Evolutionary conservation across 1,140 invertebrate genomes (phyloP), one percentile per base, ranked within the genome.

Genomic region (Rhagoletis pomonella): DNA sequence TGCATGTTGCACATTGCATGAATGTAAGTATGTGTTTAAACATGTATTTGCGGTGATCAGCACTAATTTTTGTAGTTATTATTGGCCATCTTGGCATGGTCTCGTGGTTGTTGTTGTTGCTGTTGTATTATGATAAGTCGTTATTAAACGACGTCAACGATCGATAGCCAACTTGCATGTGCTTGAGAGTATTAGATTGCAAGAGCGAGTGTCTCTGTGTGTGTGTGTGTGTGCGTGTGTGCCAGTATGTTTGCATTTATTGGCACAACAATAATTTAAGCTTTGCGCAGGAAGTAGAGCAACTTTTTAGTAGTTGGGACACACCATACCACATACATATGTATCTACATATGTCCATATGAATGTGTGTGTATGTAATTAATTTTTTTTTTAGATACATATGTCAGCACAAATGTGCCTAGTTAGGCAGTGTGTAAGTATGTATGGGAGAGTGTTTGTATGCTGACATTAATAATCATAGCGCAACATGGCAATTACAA

Each of bases 71-170:
- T 81, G 14, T 50, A 50, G 47, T 29, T 42, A 81, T 81, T 81
- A 81, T 81, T 29, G 73, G 42, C 7, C 29, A 50, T 10, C 64
- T 29, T 14, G 17, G 12, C 60, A 58, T 58, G n/a, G 64, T n/a
- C 0, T 29, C 29, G 29, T 29, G 29, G 29, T 29, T 29, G 64
- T 3, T 14, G 42, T 4, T 77, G 44, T 81, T 81, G 73, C 50
- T 81, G 44, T 55, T 58, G 73, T 55, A n/a, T 81, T 81, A 81
- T 81, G 73, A 81, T 81, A 81, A 81, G 73, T 81, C 19, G 47
- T 55, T 81, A 81, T 81, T 81, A 81, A 81, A 81, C 73, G 47
- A 81, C 73, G 44, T 81, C 73, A 81, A 81, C 73, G 73, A 81
- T 81, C 73, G 73, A 81, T 58, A 55, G 73, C 44, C n/a, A 81